Percentiles rank a stretch among this genome's conserved stretches.
Conservation (phyloP, 2,113 vertebrate species). For the Cyanoderma ruficeps region DNA sequence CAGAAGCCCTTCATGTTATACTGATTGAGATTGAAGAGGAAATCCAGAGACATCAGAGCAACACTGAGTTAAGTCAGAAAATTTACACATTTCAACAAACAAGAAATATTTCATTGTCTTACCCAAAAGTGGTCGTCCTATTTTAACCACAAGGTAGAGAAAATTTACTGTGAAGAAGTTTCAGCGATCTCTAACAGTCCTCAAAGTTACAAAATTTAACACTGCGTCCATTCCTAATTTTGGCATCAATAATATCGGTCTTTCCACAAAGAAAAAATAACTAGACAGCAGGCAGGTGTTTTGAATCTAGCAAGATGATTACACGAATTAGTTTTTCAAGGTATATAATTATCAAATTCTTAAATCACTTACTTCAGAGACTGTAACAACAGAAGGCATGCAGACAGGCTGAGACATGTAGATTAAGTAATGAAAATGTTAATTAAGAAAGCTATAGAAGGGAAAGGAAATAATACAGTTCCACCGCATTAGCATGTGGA, state of each 20-base stretch:
- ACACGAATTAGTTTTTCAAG: not conserved
- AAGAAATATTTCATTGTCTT: not conserved
- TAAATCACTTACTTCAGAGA: conserved; percentile 8
- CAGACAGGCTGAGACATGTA: not conserved
- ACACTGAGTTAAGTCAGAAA: not conserved
- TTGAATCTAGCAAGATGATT: not conserved
- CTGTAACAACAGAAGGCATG: conserved; percentile 16
- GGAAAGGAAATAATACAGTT: not conserved
- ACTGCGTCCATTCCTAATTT: not conserved
- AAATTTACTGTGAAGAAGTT: not conserved
- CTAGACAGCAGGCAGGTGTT: not conserved
- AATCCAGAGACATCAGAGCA: not conserved
- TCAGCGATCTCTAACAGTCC: not conserved
- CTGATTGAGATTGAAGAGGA: not conserved
- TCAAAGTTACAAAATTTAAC: not conserved
- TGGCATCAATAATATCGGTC: not conserved
- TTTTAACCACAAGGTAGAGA: not conserved
- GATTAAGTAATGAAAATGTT: not conserved
- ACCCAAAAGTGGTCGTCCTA: not conserved
- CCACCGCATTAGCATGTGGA: not conserved
- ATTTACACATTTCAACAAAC: not conserved
- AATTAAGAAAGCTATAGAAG: not conserved
- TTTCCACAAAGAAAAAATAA: not conserved
- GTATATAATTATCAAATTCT: conserved; percentile 16
- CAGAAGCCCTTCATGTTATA: not conserved